Evolutionary conservation across 2,888 invertebrate genomes (phyloP), one percentile per base, ranked within the genome.

Genomic region (Cataglyphis livida): DNA sequence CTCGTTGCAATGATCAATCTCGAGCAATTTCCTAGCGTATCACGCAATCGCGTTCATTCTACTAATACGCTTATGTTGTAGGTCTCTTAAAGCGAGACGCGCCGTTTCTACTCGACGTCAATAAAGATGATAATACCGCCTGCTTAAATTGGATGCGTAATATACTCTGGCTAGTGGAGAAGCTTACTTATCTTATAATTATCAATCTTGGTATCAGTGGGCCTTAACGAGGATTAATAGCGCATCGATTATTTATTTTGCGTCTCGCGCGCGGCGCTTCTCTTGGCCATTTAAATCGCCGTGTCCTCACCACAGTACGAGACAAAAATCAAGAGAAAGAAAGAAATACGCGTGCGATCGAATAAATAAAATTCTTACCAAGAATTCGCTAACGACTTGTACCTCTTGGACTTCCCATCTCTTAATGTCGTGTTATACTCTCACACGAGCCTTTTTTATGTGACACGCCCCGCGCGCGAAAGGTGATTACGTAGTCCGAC

Each of bases 281-380:
- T 51, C 38, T 18, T 81, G 70, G 81, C 87, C 83, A 83, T 89
- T 89, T 89, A 89, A 89, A 89, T 82, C 86, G 81, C 86, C 73
- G 83, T 81, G 84, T 87, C 78, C 86, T 89, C 87, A 70, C 32
- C 32, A 35, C 6, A 6, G 82, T 21, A 15, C 25, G 85, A 82
- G 65, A 41, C 54, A 68, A 41, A 64, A 21, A 15, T 32, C 15
- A 41, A n/a, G 44, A 10, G 32, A 28, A 28, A 35, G 59, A 44
- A 12, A 25, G 79, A 21, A 21, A 35, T 54, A 21, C 28, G 15
- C 71, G 71, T 83, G 88, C 88, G 89, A 88, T 84, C 88, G 92
- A 92, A 93, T 93, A 93, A 93, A 92, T 93, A 92, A 92, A 93
- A 92, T 92, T 90, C 91, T 90, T 92, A 93, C 92, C 92, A 89